phyloP scores from a whole-genome alignment of 1,140 invertebrate genomes.

The Drosophila repleta region DNA sequence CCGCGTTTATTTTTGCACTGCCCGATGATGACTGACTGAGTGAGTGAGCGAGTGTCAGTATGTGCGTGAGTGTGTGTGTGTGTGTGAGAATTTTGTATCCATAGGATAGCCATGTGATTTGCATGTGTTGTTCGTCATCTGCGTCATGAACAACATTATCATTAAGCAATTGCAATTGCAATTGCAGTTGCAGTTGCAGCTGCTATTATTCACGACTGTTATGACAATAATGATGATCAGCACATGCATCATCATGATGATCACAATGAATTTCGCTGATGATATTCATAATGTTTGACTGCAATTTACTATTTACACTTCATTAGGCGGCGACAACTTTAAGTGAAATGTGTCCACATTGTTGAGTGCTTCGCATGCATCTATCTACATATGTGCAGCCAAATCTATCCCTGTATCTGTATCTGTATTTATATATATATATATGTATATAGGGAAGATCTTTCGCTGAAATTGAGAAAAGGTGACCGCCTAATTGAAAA shows the following conservation, averaged over 20 bases:
- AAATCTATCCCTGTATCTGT: conserved; percentile 33
- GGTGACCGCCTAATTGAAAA: conserved; percentile 61
- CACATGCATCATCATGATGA: conserved; percentile 37
- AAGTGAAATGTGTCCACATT: conserved; percentile 80
- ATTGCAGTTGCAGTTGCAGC: not conserved
- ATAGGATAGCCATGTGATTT: conserved; percentile 74
- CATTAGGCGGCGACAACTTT: conserved; percentile 79
- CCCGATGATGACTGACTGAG: conserved; percentile 1
- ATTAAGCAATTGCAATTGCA: conserved; percentile 17
- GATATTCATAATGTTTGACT: conserved; percentile 78
- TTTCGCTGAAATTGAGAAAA: conserved; percentile 49
- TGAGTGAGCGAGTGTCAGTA: not conserved
- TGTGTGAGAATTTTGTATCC: conserved; percentile 30
- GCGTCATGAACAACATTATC: conserved; percentile 69
- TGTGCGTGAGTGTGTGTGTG: conserved; percentile 5
- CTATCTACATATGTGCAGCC: conserved; percentile 18
- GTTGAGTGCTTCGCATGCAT: conserved; percentile 62
- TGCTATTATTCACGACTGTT: conserved; percentile 27
- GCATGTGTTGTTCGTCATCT: conserved; percentile 74
- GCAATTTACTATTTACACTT: conserved; percentile 82
- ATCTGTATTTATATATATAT: not conserved
- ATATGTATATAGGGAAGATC: not conserved
- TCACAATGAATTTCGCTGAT: conserved; percentile 42
- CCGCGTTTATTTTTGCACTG: conserved; percentile 43
- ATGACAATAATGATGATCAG: conserved; percentile 47